Evolutionary conservation across 1,140 invertebrate genomes (phyloP).

Genomic region (Littorina saxatilis): DNA sequence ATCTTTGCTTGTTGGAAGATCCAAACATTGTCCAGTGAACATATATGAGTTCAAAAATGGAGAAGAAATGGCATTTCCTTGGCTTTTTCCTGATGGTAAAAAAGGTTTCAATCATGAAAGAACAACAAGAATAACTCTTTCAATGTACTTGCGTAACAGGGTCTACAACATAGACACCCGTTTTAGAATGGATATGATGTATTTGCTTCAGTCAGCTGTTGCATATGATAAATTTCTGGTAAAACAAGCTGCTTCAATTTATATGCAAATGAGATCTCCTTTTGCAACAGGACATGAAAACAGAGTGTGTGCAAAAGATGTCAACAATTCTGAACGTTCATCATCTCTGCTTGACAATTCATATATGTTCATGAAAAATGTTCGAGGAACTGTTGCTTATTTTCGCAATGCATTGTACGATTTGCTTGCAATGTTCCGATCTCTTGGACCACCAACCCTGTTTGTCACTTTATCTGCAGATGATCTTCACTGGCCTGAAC

Average conservation of each 20-base stretch:
- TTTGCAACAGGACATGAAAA: not conserved
- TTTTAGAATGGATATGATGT: slow-evolving; percentile 5
- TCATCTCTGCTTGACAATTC: slow-evolving; percentile 14
- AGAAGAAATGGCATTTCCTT: no score
- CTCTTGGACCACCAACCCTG: slow-evolving; percentile 40
- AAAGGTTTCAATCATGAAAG: no score
- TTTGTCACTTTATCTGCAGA: slow-evolving; percentile 47
- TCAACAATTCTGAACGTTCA: not conserved
- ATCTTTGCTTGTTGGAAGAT: no score
- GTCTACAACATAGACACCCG: no score
- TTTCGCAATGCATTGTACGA: slow-evolving; percentile 29
- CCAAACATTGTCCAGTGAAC: no score
- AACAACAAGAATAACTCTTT: no score
- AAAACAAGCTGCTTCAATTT: slow-evolving; percentile 19
- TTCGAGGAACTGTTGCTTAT: slow-evolving; percentile 43
- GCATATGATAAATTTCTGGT: slow-evolving; percentile 33
- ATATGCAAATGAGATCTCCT: slow-evolving; percentile 24
- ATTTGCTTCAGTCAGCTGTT: no score
- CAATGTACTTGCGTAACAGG: no score
- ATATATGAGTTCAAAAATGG: no score
- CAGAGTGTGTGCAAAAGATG: not conserved
- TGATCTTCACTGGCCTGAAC: slow-evolving; percentile 49
- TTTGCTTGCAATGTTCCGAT: slow-evolving; percentile 38
- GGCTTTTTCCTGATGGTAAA: no score
- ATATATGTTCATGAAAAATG: slow-evolving; percentile 47